phyloP scores from a whole-genome alignment of 2,797 vertebrate genomes.

The Manis javanica region DNA sequence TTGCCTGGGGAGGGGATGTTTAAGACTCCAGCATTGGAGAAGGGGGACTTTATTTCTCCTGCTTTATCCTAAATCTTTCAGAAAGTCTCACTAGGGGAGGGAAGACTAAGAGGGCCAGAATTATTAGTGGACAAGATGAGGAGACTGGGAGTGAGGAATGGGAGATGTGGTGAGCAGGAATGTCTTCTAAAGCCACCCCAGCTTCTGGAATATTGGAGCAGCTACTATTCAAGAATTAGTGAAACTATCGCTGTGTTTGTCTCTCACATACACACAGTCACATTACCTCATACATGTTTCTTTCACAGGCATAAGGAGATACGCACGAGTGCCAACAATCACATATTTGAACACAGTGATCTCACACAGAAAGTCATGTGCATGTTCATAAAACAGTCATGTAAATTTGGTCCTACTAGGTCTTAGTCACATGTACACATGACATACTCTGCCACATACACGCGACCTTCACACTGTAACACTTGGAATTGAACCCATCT shows the following conservation, averaged over 20 bases:
- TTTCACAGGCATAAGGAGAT: not conserved
- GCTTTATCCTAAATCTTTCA: not conserved
- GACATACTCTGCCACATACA: not conserved
- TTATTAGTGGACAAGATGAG: not conserved
- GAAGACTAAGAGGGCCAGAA: not conserved
- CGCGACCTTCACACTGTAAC: not conserved
- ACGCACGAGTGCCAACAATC: not conserved
- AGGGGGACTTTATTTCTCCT: not conserved
- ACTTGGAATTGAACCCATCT: not conserved
- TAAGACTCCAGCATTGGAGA: not conserved
- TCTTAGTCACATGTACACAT: not conserved
- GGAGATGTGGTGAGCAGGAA: not conserved
- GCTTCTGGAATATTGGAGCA: not conserved
- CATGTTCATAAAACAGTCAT: not conserved
- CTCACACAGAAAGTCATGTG: conserved; percentile 27
- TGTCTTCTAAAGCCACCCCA: not conserved
- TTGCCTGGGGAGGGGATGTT: not conserved
- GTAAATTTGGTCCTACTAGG: not conserved
- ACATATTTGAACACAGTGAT: conserved; percentile 12
- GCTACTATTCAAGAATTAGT: not conserved
- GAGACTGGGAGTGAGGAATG: not conserved
- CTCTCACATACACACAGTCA: not conserved
- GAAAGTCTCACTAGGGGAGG: not conserved
- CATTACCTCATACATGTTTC: not conserved
- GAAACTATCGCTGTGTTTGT: not conserved